These are phyloP conservation scores for Malurus cyaneus DNA, from an alignment of 2,113 vertebrate genomes.

Conservation along the genomic window DNA sequence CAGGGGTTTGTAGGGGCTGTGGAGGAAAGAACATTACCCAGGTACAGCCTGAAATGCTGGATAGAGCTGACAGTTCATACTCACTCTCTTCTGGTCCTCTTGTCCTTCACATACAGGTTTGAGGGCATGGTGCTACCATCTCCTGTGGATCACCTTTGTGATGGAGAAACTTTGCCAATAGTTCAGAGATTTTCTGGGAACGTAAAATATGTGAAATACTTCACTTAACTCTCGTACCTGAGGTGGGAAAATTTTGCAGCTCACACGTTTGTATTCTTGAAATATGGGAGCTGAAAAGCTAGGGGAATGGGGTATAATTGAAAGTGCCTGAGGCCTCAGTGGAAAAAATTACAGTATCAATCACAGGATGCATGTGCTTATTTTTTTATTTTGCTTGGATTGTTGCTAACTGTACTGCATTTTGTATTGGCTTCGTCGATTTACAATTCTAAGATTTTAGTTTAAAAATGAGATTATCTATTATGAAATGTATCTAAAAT, in stretches of 20 bases:
- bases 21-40: background rate
- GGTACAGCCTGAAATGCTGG: background rate
- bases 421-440: background rate
- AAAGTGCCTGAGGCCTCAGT: background rate
- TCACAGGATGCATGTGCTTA: background rate
- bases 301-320: background rate
- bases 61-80: background rate
- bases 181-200: background rate
- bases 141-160: background rate
- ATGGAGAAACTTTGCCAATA: background rate
- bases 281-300: background rate
- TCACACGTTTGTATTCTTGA: background rate
- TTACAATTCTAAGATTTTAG: constrained; percentile 1
- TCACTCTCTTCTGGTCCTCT: background rate
- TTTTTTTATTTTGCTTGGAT: background rate
- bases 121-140: background rate
- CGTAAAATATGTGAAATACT: background rate
- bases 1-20: background rate
- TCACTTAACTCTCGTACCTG: background rate
- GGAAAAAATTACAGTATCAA: constrained; percentile 28
- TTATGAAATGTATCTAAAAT: background rate
- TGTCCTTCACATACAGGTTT: background rate
- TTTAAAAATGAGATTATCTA: background rate
- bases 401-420: background rate
- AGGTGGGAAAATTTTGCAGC: background rate